Percentiles rank a stretch among this genome's conserved stretches.
These are phyloP conservation scores for Alectura lathami DNA, from an alignment of 2,113 vertebrate genomes.

Conservation along the genomic window DNA sequence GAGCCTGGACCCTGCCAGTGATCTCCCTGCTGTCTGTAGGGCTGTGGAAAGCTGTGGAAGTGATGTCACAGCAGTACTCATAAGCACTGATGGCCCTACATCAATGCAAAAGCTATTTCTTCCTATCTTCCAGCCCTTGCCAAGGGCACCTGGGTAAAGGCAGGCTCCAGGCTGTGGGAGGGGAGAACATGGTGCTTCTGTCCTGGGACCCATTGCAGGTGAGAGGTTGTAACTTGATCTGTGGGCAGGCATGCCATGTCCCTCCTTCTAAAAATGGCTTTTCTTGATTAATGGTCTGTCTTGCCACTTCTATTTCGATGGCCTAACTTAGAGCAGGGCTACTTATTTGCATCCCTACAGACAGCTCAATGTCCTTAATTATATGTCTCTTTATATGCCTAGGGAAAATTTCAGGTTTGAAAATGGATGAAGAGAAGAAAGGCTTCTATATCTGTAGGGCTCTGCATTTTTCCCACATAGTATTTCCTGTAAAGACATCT, in stretches of 20 bases:
- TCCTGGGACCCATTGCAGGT: neutral
- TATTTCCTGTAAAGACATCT: slow-evolving; percentile 31
- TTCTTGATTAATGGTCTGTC: slow-evolving; percentile 41
- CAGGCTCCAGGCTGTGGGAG: neutral
- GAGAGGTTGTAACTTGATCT: neutral
- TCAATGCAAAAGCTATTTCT: neutral
- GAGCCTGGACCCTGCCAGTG: neutral
- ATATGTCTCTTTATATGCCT: slow-evolving; percentile 34
- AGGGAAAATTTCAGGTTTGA: slow-evolving; percentile 65
- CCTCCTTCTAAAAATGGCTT: neutral
- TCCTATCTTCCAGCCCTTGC: neutral
- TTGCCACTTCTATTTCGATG: neutral
- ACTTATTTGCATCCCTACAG: slow-evolving; percentile 25
- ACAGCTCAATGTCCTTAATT: slow-evolving; percentile 31
- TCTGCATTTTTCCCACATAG: neutral
- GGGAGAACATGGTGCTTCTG: neutral
- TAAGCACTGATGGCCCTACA: rapidly evolving
- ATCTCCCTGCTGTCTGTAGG: neutral
- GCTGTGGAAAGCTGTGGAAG: neutral
- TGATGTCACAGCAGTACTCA: neutral
- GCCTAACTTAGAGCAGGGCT: slow-evolving; percentile 18
- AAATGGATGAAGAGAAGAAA: slow-evolving; percentile 14
- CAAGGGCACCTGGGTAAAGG: neutral
- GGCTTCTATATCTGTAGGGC: slow-evolving; percentile 48
- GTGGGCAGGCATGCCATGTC: neutral